A percentile compares a stretch with the other conserved stretches of the same genome.
phyloP scores from a whole-genome alignment of 1,140 invertebrate genomes.

The Philotrypesis tridentata region DNA sequence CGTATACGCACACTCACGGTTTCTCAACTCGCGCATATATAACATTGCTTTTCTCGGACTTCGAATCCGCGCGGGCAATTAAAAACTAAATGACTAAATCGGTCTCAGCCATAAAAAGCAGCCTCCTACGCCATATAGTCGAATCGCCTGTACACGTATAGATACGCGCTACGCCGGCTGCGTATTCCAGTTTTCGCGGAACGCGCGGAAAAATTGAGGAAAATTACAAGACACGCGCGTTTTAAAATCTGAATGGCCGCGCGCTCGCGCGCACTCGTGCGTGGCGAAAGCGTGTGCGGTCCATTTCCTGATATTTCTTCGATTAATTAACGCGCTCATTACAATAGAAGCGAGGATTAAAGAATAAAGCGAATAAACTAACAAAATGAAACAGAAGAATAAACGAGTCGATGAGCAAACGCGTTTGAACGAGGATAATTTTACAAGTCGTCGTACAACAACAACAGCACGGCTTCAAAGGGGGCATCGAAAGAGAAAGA shows the following conservation, averaged over 20 bases:
- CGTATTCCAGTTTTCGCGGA: not conserved
- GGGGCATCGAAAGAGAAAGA: constrained; percentile 8
- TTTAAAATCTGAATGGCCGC: not conserved
- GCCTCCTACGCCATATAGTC: not conserved
- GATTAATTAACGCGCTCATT: not conserved
- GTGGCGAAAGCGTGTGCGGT: not conserved
- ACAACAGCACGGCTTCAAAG: not conserved
- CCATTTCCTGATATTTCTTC: too few relatives aligned
- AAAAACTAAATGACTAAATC: constrained; percentile 1
- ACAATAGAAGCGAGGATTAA: too few relatives aligned
- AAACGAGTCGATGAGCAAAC: not conserved
- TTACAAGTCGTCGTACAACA: not conserved
- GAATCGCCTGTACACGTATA: not conserved
- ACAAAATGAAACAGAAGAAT: too few relatives aligned
- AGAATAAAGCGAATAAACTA: too few relatives aligned
- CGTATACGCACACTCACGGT: not conserved
- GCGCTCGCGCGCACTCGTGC: too few relatives aligned
- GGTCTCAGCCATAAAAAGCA: not conserved
- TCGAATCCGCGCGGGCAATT: not conserved
- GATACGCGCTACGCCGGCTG: not conserved
- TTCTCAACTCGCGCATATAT: not conserved
- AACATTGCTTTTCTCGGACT: not conserved
- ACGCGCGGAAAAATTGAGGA: not conserved
- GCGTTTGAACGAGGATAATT: not conserved
- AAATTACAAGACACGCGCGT: not conserved